Evolutionary conservation across 2,888 invertebrate genomes (phyloP).

Genomic region (Pterobdella sp.): DNA sequence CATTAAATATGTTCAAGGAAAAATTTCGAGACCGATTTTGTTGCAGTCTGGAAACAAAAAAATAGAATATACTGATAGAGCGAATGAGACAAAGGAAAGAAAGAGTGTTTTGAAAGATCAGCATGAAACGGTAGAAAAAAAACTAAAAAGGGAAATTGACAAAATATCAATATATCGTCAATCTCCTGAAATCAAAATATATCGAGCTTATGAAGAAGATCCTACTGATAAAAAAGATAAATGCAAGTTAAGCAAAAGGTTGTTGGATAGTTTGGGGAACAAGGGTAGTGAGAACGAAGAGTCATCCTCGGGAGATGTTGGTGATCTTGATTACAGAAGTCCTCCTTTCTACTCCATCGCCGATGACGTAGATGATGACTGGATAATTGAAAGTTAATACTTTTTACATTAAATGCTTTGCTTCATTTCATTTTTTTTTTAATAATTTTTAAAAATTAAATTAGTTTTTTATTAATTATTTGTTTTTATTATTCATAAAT

Average conservation of each 20-base stretch:
- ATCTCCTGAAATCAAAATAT: too few relatives aligned
- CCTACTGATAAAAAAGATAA: background rate
- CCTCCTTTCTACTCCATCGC: background rate
- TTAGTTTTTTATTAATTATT: background rate
- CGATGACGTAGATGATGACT: background rate
- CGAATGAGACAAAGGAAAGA: background rate
- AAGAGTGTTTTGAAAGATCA: background rate
- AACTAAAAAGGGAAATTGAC: background rate
- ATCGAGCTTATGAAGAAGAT: too few relatives aligned
- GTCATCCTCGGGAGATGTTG: too few relatives aligned
- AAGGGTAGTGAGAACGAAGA: background rate
- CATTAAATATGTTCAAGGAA: too few relatives aligned
- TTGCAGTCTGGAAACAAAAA: too few relatives aligned
- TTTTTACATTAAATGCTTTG: background rate
- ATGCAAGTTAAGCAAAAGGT: background rate
- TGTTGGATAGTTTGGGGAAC: background rate
- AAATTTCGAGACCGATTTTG: too few relatives aligned
- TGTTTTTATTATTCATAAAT: background rate
- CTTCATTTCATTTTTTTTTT: background rate
- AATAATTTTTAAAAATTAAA: background rate
- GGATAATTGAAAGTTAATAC: background rate
- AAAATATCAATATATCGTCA: too few relatives aligned
- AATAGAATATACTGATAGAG: too few relatives aligned
- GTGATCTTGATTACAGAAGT: background rate
- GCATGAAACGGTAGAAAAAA: background rate